Evolutionary conservation across 2,797 vertebrate species (phyloP), one percentile per base, ranked within the genome.

Genomic region (Manis javanica): DNA sequence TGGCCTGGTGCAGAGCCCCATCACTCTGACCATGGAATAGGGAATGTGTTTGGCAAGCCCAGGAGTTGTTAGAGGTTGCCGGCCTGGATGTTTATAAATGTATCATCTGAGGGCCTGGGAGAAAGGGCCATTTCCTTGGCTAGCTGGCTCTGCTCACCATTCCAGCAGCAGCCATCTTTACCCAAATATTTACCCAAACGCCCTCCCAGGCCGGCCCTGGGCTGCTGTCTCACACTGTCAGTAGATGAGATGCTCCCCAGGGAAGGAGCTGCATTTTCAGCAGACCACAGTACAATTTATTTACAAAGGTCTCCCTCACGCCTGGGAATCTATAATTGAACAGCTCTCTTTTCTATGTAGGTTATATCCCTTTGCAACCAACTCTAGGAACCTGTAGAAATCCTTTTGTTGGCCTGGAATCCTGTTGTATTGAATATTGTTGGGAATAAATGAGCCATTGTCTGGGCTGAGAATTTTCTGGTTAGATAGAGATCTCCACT

Each of bases 401-500:
- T 87, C 92, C 95, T 79, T 97, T 91, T 93, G 88, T 92, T 66
- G 95, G 90, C 77, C 49, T 23, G 59, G 90, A 96, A 90, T 95
- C 95, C 85, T 75, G 82, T 77, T 75, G 87, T 51, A 92, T n/a
- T 91, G 84, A 95, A 91, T 90, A 92, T 94, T 84, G 85, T 91
- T 86, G 87, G 71, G 91, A 95, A 96, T 77, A 96, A 96, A 97
- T 75, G 94, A 96, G 81, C 93, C 92, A 95, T 96, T 96, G 97
- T 97, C 96, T 95, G 90, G 84, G 72, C 94, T 95, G 68, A 71
- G 95, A 90, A 94, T 96, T 87, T 97, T 96, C 96, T 97, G 87
- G 85, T 82, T 82, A 84, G 84, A 96, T 90, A 94, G 96, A 88
- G 90, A 96, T 95, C 90, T 85, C 87, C 61, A 83, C 93, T 42